Conservation (phyloP, 2,797 vertebrate genomes). For the Urocyon cinereoargenteus region DNA sequence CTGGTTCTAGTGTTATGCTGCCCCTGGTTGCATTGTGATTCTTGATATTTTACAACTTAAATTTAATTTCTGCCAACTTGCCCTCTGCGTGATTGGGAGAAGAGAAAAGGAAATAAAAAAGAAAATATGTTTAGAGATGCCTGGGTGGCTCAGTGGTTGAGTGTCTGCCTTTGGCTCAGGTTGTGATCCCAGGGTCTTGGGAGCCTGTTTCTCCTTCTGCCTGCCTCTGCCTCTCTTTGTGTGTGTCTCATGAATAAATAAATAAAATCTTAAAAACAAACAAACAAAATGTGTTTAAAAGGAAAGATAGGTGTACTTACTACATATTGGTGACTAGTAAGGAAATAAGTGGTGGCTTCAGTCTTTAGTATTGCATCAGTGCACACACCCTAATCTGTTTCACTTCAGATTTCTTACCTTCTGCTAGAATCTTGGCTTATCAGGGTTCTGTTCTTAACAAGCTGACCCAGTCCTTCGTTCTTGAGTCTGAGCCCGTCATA, state of each 20-base stretch:
- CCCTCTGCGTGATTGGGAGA: not conserved
- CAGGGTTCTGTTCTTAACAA: not conserved
- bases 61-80: not conserved
- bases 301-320: not conserved
- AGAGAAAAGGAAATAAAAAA: slow-evolving; percentile 37
- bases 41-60: slow-evolving; percentile 45
- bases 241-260: too few relatives aligned
- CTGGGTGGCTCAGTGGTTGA: too few relatives aligned
- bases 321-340: not conserved
- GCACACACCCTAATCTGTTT: not conserved
- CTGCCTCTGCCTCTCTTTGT: too few relatives aligned
- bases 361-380: not conserved
- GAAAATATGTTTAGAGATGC: not conserved
- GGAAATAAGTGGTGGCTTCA: not conserved
- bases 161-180: too few relatives aligned
- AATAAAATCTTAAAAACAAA: too few relatives aligned
- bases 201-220: too few relatives aligned
- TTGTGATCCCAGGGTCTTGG: too few relatives aligned
- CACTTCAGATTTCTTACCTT: not conserved
- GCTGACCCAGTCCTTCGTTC: not conserved
- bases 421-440: not conserved
- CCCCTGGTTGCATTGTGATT: not conserved
- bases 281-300: not conserved
- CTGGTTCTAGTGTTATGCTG: not conserved
- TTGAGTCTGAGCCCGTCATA: not conserved